Evolutionary conservation across 2,888 invertebrate species (phyloP), one percentile per base, ranked within the genome.

Genomic region (Andrena fulva): DNA sequence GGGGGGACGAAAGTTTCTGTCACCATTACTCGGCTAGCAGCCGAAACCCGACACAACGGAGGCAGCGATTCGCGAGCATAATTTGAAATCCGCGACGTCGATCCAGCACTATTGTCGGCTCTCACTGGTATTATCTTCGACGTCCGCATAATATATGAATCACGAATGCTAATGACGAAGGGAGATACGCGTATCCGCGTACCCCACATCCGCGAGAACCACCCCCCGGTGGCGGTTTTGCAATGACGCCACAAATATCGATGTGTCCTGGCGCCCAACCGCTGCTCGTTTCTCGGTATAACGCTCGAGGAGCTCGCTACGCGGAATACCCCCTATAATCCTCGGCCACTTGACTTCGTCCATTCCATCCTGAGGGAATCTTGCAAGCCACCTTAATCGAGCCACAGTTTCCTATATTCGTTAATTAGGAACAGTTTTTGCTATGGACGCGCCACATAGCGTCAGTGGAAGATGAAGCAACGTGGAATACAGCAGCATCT

Each of bases 131-230:
- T 79, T 87, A 81, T 76, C 60, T 62, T 20, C 68, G 80, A 69
- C 62, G 80, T 85, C 80, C 78, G 68, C 85, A 75, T 82, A 84
- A 85, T 78, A 78, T 78, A 89, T 80, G 80, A 87, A 88, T 89
- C 82, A 63, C 71, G 64, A 73, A 84, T 79, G 80, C 79, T 83
- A 87, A 87, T 80, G 83, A 54, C 60, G 52, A 63, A 29, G 63
- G 42, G 2, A 20, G 31, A 24, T 72, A 63, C 68, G 59, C 50
- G 69, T 77, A 76, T 77, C 85, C 20, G 2, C 48, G 67, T 63
- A 27, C 27, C 42, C 54, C 52, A 31, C 48, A 63, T 82, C 69
- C 73, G 63, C 27, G 59, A 33, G 64, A 79, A 70, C 64, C 85
- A 59, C 3, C 8, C 10, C 63, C 29, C 70, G 70, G 74, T 77